phyloP scores from a whole-genome alignment of 2,888 invertebrate species.

The Idaea biselata region DNA sequence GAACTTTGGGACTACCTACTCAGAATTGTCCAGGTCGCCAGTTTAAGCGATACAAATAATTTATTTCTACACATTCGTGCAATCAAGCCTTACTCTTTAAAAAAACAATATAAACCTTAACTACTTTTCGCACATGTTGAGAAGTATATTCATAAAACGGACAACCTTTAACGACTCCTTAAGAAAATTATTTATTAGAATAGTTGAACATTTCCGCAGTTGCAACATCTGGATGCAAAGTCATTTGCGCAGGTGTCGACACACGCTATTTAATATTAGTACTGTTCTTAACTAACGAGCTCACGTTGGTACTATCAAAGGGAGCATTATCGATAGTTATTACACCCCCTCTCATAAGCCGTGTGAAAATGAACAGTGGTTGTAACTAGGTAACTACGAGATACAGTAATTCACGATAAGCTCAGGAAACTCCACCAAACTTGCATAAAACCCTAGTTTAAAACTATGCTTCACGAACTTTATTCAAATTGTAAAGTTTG shows the following conservation, averaged over 20 bases:
- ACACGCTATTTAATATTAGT: conserved; percentile 21
- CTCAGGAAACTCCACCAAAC: conserved; percentile 18
- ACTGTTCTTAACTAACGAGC: conserved; percentile 12
- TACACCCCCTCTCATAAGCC: conserved; percentile 7
- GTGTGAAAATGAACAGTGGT: conserved; percentile 27
- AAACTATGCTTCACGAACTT: conserved; percentile 16
- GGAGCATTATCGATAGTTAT: conserved; percentile 14
- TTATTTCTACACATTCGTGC: too few relatives aligned
- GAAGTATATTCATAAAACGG: not conserved
- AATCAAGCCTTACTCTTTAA: too few relatives aligned
- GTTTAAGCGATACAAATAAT: too few relatives aligned
- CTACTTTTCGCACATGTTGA: not conserved
- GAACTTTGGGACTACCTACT: too few relatives aligned
- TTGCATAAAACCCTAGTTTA: conserved; percentile 22
- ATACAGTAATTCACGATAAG: conserved; percentile 26
- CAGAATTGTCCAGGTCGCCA: too few relatives aligned
- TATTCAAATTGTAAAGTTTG: conserved; percentile 10
- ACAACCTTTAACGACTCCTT: not conserved
- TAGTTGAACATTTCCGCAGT: not conserved
- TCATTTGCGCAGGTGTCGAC: conserved; percentile 14
- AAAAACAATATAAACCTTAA: too few relatives aligned
- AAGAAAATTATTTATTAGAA: not conserved
- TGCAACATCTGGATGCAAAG: conserved; percentile 16
- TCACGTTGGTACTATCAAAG: conserved; percentile 13
- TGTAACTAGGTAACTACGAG: conserved; percentile 18